Evolutionary conservation across 2,888 invertebrate species (phyloP), one percentile per base, ranked within the genome.

Genomic region (Pristionchus japonicus): DNA sequence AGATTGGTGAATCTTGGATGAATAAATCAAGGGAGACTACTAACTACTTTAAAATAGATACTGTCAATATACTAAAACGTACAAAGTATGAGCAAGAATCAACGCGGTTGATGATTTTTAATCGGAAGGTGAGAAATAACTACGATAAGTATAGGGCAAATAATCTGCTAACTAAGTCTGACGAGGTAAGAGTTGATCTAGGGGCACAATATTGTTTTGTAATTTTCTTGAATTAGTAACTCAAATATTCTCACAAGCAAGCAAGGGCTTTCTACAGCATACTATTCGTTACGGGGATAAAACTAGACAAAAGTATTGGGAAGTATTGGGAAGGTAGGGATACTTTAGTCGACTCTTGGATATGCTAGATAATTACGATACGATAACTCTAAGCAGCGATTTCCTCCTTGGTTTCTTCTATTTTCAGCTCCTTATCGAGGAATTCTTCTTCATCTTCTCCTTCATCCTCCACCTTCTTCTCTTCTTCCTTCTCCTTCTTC

Each of bases 81-180:
- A 67, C 67, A 67, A 27, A 61, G 23, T 61, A 67, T 67, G 67
- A 67, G 67, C 67, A 67, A 27, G 23, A 61, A 61, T 67, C 67
- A 67, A 67, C 67, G 34, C 67, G 67, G 34, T 67, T 67, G 67
- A 67, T 67, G 34, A 17, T 31, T 31, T 15, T 27, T 67, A 34
- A 34, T 67, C 67, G 67, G 34, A 34, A 67, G 31, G 52, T n/a
- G 64, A 31, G 31, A n/a, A 6, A 4, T 34, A 15, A 67, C 13
- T 27, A 61, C 11, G 20, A 67, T 67, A 67, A 67, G 67, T 67
- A 67, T 67, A 31, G 3, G 67, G 27, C 15, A 15, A 34, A 67
- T 67, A 67, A 9, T 67, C 67, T 67, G 13, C 31, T 34, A 34
- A 61, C 61, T 61, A n/a, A n/a, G 61, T 61, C 61, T 61, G n/a